Evolutionary conservation across 1,140 invertebrate genomes (phyloP).

Genomic region (Cotesia chilonis): DNA sequence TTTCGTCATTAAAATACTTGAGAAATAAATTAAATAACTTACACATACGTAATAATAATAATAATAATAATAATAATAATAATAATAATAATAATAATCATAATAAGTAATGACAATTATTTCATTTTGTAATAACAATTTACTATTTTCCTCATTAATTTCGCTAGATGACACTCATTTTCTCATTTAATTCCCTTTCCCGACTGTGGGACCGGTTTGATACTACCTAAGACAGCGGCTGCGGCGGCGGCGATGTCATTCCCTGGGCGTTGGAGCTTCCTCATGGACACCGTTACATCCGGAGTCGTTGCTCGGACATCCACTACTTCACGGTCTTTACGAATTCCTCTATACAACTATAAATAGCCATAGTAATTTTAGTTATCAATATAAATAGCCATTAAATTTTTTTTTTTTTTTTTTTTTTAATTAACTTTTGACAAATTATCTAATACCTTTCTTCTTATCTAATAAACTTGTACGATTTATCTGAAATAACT

Average conservation of each 20-base stretch:
- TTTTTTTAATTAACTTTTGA: neutral
- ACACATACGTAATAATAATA: too few relatives aligned
- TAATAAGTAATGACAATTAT: too few relatives aligned
- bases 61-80: too few relatives aligned
- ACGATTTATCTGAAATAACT: neutral
- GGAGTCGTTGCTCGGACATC: constrained; percentile 26
- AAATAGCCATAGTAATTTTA: neutral
- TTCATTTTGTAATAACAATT: too few relatives aligned
- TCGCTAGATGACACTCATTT: neutral
- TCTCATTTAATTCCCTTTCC: neutral
- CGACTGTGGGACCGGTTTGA: constrained; percentile 12
- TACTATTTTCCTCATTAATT: neutral
- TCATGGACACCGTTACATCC: constrained; percentile 27
- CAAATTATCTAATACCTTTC: neutral
- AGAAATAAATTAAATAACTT: too few relatives aligned
- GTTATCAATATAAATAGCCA: too few relatives aligned
- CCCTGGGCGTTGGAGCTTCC: constrained; percentile 17
- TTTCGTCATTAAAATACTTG: too few relatives aligned
- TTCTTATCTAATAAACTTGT: neutral
- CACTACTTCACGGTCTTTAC: constrained; percentile 3
- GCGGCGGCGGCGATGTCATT: constrained; percentile 21
- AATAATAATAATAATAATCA: too few relatives aligned
- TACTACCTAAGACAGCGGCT: neutral
- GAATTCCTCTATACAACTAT: constrained; percentile 11
- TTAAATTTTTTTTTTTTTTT: too few relatives aligned